phyloP scores from a whole-genome alignment of 2,113 vertebrate species.

The Pica pica region DNA sequence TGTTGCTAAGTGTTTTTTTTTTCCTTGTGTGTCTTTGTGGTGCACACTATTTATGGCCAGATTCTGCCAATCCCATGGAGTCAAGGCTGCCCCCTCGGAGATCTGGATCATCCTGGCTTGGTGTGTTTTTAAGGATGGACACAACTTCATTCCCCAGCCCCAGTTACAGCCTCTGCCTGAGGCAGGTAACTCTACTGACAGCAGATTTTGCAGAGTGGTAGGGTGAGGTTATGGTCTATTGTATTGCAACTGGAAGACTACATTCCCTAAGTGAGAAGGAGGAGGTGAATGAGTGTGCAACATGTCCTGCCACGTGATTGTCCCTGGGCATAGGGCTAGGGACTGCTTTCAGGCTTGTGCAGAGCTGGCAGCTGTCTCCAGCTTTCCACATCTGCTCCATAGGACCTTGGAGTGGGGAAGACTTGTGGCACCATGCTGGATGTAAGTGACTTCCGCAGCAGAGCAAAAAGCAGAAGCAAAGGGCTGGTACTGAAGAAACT shows the following conservation, averaged over 20 bases:
- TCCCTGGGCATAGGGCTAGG: neutral
- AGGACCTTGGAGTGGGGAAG: neutral
- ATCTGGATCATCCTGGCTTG: neutral
- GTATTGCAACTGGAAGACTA: neutral
- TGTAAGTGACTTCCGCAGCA: neutral
- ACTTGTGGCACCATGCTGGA: neutral
- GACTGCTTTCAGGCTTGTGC: neutral
- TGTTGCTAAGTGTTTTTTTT: conserved; percentile 10
- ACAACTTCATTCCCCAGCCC: neutral
- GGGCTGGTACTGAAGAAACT: neutral
- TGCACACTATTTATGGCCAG: neutral
- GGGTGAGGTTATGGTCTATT: neutral
- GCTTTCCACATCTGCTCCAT: accelerated
- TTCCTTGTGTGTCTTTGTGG: neutral
- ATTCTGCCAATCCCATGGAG: neutral
- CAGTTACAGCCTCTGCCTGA: neutral
- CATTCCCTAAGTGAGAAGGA: neutral
- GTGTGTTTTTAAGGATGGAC: neutral
- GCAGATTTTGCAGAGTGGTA: neutral
- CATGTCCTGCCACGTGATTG: accelerated
- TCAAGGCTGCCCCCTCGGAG: neutral
- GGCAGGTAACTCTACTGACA: neutral
- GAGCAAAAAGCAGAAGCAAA: neutral
- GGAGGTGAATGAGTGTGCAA: neutral
- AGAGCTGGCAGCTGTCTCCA: neutral